Evolutionary conservation across 2,888 invertebrate species (phyloP).

Genomic region (Pasiphila rectangulata): DNA sequence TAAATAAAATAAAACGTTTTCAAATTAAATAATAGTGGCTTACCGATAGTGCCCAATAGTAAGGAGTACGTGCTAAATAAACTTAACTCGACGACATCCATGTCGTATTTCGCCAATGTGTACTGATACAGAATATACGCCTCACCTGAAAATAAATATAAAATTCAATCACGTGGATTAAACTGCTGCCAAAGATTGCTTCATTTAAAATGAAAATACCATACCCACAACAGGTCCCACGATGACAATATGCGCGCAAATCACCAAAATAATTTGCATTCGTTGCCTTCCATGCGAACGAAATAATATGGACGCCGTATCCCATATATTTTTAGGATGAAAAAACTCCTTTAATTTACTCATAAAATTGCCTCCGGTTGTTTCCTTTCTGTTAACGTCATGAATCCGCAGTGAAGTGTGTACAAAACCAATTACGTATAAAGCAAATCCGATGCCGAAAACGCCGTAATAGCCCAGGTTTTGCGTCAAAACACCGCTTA

Average conservation of each 20-base stretch:
- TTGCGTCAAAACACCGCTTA: slow-evolving; percentile 76
- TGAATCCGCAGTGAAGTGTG: slow-evolving; percentile 61
- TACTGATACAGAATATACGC: slow-evolving; percentile 71
- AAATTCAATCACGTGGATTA: slow-evolving; percentile 2
- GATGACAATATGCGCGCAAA: slow-evolving; percentile 65
- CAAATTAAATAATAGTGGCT: no score
- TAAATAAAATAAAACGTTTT: no score
- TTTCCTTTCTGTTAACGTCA: slow-evolving; percentile 51
- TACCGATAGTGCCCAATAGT: slow-evolving; percentile 76
- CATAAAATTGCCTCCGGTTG: slow-evolving; percentile 46
- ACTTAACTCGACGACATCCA: slow-evolving; percentile 76
- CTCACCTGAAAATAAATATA: slow-evolving; percentile 67
- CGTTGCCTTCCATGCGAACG: slow-evolving; percentile 47
- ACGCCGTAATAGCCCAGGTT: slow-evolving; percentile 69
- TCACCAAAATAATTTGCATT: slow-evolving; percentile 55
- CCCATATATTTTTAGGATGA: slow-evolving; percentile 61
- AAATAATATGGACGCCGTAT: slow-evolving; percentile 65
- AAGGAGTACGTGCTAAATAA: slow-evolving; percentile 73
- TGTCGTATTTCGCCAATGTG: slow-evolving; percentile 69
- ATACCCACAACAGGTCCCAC: slow-evolving; percentile 71
- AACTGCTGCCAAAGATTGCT: background rate
- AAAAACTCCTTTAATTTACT: slow-evolving; percentile 55
- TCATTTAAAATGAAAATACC: slow-evolving; percentile 28
- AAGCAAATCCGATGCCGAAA: slow-evolving; percentile 53
- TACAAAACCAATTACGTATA: slow-evolving; percentile 60